Percentiles rank a stretch among this genome's conserved stretches.
phyloP scores from a whole-genome alignment of 2,888 invertebrate genomes.

The Conistra vaccinii region DNA sequence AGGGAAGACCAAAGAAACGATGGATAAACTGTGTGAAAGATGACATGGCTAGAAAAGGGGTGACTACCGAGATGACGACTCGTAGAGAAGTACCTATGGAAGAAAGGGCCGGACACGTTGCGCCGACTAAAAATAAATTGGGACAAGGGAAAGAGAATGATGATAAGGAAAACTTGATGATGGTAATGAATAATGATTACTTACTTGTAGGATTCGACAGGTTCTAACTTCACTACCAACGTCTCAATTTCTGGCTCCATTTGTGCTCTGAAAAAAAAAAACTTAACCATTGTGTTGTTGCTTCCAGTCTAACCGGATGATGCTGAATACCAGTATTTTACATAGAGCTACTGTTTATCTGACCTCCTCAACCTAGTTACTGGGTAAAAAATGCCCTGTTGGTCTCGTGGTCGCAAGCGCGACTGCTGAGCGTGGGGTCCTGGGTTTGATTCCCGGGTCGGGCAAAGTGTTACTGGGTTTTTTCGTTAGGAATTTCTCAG shows the following conservation, averaged over 20 bases:
- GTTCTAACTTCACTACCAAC: conserved; percentile 1
- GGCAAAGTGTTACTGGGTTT: no score
- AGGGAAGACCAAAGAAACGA: no score
- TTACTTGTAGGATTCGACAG: background rate
- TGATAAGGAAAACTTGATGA: background rate
- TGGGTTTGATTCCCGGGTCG: no score
- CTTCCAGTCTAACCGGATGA: background rate
- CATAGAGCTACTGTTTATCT: no score
- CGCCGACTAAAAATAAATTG: background rate
- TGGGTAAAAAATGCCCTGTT: no score
- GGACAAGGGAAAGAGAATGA: background rate
- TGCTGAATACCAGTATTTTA: background rate
- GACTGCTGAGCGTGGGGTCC: no score
- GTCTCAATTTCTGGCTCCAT: background rate
- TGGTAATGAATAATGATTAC: background rate
- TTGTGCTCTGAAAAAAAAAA: background rate
- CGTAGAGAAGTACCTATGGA: background rate
- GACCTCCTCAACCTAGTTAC: no score
- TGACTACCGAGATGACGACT: background rate
- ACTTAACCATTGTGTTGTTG: background rate
- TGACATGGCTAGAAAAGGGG: background rate
- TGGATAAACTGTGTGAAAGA: no score
- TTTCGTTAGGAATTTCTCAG: no score
- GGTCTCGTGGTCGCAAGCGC: no score
- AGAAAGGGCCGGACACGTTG: background rate